Evolutionary conservation across 2,797 vertebrate species (phyloP).

Genomic region (Anguilla obscura): DNA sequence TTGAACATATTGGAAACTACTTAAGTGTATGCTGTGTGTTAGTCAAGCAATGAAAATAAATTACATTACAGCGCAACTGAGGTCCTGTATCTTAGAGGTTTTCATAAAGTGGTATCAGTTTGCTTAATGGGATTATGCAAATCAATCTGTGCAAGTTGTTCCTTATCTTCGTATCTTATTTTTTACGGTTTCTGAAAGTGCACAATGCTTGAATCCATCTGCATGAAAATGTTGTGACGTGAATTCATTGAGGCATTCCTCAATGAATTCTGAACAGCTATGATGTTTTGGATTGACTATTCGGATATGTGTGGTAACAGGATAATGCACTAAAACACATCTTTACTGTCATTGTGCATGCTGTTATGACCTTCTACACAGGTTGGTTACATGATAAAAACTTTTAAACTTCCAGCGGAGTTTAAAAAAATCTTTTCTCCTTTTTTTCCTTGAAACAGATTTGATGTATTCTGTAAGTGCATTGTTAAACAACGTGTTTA

Average conservation of each 20-base stretch:
- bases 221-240: background rate
- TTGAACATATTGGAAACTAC: conserved; percentile 89
- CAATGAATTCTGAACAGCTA: background rate
- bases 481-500: background rate
- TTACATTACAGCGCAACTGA: conserved; percentile 89
- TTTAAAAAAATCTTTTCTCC: background rate
- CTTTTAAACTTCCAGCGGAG: background rate
- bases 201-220: background rate
- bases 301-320: background rate
- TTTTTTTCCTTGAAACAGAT: background rate
- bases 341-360: background rate
- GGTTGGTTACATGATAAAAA: background rate
- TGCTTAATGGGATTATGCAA: conserved; percentile 87
- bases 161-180: conserved; percentile 4
- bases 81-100: conserved; percentile 73
- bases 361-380: background rate
- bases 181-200: conserved; percentile 10
- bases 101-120: conserved; percentile 82
- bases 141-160: conserved; percentile 62
- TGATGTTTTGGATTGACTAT: background rate
- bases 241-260: background rate
- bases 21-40: conserved; percentile 87
- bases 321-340: background rate
- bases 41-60: conserved; percentile 82
- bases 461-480: background rate